Evolutionary conservation across 2,113 vertebrate species (phyloP).

Genomic region (Macaca mulatta): DNA sequence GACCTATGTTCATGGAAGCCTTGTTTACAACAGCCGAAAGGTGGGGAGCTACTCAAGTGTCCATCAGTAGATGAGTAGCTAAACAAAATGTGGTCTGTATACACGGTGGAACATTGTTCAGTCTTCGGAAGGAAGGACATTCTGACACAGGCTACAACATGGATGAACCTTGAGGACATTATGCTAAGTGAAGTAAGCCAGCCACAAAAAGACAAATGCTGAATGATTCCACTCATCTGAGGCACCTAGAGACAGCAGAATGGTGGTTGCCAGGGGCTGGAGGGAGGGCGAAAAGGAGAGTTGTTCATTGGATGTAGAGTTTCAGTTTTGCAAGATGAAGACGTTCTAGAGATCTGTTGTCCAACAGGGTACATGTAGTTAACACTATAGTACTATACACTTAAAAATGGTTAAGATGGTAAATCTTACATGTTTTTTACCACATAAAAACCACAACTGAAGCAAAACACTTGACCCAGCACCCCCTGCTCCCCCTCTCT

Average conservation of each 20-base stretch:
- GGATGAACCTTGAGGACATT: background rate
- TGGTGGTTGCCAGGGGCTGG: background rate
- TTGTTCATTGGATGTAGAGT: background rate
- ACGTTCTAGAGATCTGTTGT: background rate
- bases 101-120: background rate
- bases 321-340: background rate
- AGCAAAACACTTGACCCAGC: background rate
- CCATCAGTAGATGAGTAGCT: background rate
- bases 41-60: background rate
- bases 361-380: background rate
- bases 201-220: background rate
- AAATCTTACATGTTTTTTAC: background rate
- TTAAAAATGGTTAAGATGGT: background rate
- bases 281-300: too few relatives aligned
- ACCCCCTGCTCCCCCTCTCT: background rate
- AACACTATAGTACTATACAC: background rate
- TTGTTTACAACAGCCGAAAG: background rate
- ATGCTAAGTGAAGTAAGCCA: background rate
- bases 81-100: background rate
- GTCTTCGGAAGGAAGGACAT: background rate
- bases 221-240: background rate
- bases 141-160: background rate
- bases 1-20: background rate
- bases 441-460: background rate
- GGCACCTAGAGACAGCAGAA: background rate